Conservation (phyloP, 2,888 invertebrate species). For the Caenorhabditis japonica region DNA sequence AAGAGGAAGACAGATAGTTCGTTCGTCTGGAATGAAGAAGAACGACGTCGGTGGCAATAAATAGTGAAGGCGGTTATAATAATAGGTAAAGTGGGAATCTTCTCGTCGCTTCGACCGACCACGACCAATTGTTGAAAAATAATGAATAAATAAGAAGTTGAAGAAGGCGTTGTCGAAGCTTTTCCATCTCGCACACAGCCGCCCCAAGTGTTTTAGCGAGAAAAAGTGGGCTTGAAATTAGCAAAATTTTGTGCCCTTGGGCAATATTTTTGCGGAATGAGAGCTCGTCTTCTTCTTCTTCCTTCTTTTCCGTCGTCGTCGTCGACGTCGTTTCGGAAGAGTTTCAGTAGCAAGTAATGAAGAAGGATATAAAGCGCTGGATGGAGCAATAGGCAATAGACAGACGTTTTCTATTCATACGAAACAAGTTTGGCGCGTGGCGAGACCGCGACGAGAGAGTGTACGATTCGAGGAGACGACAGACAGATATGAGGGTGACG, state of each 20-base stretch:
- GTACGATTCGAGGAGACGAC: conserved; percentile 24
- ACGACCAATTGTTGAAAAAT: conserved; percentile 51
- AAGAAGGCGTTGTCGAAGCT: conserved; percentile 36
- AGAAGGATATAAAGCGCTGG: conserved; percentile 13
- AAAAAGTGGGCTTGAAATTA: conserved; percentile 29
- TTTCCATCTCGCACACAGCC: conserved; percentile 13
- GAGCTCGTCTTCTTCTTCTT: conserved; percentile 1
- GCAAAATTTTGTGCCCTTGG: conserved; percentile 44
- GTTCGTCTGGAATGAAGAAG: conserved; percentile 18
- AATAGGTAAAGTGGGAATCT: conserved; percentile 20
- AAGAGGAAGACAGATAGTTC: conserved; percentile 3
- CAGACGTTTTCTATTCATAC: conserved; percentile 50
- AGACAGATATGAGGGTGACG: conserved; percentile 23
- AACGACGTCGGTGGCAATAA: conserved; percentile 7
- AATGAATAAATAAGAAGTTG: conserved; percentile 53
- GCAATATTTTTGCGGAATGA: conserved; percentile 6
- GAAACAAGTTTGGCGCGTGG: conserved; percentile 47
- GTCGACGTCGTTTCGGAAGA: conserved; percentile 8
- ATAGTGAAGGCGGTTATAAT: conserved; percentile 8
- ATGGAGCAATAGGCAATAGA: conserved; percentile 6
- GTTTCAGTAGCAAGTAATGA: conserved; percentile 17
- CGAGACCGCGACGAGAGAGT: conserved; percentile 1
- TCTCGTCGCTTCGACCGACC: conserved; percentile 33
- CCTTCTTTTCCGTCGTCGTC: too few species aligned
- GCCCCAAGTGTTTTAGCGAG: conserved; percentile 11